Percentiles rank a stretch among this genome's conserved stretches.
phyloP scores from a whole-genome alignment of 2,113 vertebrate species.

The Platysteira castanea region DNA sequence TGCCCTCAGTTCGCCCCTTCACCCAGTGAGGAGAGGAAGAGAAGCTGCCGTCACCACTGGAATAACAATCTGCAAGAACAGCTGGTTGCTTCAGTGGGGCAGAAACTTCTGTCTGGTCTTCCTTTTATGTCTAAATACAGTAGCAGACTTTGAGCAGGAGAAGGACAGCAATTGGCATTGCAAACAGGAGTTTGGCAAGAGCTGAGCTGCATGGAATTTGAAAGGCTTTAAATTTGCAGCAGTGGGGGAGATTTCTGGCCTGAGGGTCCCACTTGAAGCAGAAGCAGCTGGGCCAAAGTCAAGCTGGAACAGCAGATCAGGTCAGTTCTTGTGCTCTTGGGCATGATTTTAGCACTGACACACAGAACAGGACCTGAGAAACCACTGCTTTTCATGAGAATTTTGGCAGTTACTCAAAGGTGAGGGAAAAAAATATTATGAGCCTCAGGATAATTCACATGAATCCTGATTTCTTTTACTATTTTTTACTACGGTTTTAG shows the following conservation, averaged over 20 bases:
- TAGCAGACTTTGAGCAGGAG: neutral
- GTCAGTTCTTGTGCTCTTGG: neutral
- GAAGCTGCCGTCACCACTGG: neutral
- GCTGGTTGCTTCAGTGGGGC: neutral
- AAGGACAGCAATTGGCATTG: neutral
- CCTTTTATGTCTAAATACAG: neutral
- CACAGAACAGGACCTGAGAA: neutral
- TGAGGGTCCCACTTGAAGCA: neutral
- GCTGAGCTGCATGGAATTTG: neutral
- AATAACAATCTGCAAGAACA: neutral
- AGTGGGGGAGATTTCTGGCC: neutral
- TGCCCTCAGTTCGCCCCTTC: neutral
- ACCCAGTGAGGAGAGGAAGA: neutral
- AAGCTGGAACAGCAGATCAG: neutral
- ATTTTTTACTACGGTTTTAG: neutral
- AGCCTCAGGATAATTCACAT: neutral
- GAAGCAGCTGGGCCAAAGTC: neutral
- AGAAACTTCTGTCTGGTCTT: neutral
- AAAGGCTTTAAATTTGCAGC: neutral
- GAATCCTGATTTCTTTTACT: neutral
- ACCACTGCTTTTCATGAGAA: neutral
- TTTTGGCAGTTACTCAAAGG: neutral
- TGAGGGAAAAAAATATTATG: neutral
- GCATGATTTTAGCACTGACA: neutral
- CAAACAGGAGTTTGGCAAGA: neutral